Base-by-base conservation (phyloP, 2,797 vertebrate species). In the Nasua narica region DNA sequence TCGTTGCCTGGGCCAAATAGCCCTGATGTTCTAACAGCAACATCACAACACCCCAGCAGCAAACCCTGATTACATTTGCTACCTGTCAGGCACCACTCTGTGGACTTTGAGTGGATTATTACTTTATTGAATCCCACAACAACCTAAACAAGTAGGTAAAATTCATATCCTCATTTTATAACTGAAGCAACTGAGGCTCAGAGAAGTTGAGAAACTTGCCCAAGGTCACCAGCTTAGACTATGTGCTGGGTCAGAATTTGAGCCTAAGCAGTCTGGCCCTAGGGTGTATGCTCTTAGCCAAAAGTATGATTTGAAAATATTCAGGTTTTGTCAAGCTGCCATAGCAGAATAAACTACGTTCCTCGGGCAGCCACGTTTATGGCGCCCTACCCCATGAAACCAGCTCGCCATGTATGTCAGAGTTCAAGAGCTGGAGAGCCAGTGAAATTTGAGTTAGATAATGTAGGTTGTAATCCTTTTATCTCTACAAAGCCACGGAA, bases 171-270 rank as follows among this genome's bases (percentile, higher is more conserved):
- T 18, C 23, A 9, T 52, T 70, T 87, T 81, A 37, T 13, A 92
- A 69, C 15, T 54, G 72, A 95, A 82, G 60, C 82, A 91, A 54
- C 54, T 37, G n/a, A 85, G 18, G 19, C 70, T 74, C 23, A 92
- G 70, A 90, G 43, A 90, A 13, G 40, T 72, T 62, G 90, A 86
- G 78, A 88, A 94, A 87, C 46, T 52, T 88, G 54, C 27, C 56
- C 29, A 62, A n/a, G 15, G 29, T 58, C 89, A 76, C 52, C 40
- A 83, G 9, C 77, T 78, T 48, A 70, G 54, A 54, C 11, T 85
- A 4, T 76, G 21, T 32, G 10, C 67, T 72, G 12, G 32, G 54
- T 76, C 46, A 90, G 76, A 79, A 52, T 94, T 4, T 76, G 52
- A 92, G 29, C 10, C 32, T 14, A 40, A 52, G 27, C 0, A 8